A percentile compares a stretch with the other conserved stretches of the same genome.
Conservation (phyloP, 2,113 vertebrate genomes). For the Deroptyus accipitrinus region DNA sequence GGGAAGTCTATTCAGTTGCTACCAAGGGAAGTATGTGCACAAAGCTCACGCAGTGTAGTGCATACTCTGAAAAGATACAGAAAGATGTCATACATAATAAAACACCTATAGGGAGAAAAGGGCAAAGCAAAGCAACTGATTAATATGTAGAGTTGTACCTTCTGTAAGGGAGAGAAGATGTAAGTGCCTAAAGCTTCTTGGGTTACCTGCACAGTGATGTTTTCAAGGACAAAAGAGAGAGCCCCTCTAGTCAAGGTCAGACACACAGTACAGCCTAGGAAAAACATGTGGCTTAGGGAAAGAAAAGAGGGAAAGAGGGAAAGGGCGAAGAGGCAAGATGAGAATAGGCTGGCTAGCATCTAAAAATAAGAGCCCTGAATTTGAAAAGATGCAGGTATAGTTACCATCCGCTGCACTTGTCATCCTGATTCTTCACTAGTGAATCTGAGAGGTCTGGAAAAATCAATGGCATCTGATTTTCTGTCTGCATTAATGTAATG, state of each 20-base stretch:
- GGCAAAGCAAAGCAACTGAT: not conserved
- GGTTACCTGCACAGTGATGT: not conserved
- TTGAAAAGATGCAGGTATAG: not conserved
- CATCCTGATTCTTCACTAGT: not conserved
- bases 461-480: constrained; percentile 8
- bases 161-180: not conserved
- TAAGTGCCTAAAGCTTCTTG: not conserved
- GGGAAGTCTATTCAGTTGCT: not conserved
- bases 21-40: not conserved
- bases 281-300: not conserved
- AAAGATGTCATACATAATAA: not conserved
- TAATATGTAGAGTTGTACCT: not conserved
- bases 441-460: not conserved
- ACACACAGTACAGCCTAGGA: not conserved
- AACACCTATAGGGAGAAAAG: not conserved
- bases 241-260: not conserved
- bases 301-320: not conserved
- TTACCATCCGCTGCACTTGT: not conserved
- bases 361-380: constrained; percentile 3
- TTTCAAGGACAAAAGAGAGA: not conserved
- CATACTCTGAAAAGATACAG: not conserved
- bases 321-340: not conserved
- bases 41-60: not conserved
- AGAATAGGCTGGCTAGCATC: not conserved
- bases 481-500: not conserved